Evolutionary conservation across 1,140 invertebrate species (phyloP).

Genomic region (Zaprionus ghesquierei): DNA sequence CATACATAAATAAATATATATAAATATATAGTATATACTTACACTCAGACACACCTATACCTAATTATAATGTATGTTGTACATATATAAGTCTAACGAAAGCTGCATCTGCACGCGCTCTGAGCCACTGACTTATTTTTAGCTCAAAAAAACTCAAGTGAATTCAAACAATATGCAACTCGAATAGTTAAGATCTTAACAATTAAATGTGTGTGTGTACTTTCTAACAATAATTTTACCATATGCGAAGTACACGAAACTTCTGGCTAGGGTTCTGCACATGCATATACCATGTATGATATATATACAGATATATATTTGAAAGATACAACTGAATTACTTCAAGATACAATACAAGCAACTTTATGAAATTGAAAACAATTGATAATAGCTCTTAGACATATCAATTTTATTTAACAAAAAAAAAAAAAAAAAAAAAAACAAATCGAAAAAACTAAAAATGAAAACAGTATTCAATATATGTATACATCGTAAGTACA

Average conservation of each 20-base stretch:
- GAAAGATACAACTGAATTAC: constrained; percentile 57
- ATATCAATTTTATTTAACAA: constrained; percentile 80
- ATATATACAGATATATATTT: constrained; percentile 24
- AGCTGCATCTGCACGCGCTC: not conserved
- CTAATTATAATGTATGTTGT: constrained; percentile 23
- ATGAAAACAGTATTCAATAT: constrained; percentile 26
- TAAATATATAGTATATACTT: constrained; percentile 55
- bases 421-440: constrained; percentile 30
- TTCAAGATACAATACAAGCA: constrained; percentile 66
- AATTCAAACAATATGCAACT: constrained; percentile 32
- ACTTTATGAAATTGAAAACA: constrained; percentile 77
- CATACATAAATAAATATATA: constrained; percentile 24
- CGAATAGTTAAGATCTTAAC: constrained; percentile 42
- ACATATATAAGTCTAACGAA: constrained; percentile 18
- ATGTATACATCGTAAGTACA: constrained; percentile 33
- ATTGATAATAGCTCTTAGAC: constrained; percentile 83
- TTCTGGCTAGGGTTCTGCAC: not conserved
- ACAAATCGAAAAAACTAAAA: too few relatives aligned
- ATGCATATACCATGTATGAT: constrained; percentile 31
- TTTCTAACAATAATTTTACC: constrained; percentile 48
- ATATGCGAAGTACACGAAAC: not conserved
- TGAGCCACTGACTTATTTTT: constrained; percentile 21
- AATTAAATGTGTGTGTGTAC: constrained; percentile 20
- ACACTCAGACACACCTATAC: constrained; percentile 35
- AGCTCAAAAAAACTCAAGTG: constrained; percentile 42